These are phyloP conservation scores for Doris montereyensis DNA, from an alignment of 2,888 invertebrate genomes.

Conservation along the genomic window DNA sequence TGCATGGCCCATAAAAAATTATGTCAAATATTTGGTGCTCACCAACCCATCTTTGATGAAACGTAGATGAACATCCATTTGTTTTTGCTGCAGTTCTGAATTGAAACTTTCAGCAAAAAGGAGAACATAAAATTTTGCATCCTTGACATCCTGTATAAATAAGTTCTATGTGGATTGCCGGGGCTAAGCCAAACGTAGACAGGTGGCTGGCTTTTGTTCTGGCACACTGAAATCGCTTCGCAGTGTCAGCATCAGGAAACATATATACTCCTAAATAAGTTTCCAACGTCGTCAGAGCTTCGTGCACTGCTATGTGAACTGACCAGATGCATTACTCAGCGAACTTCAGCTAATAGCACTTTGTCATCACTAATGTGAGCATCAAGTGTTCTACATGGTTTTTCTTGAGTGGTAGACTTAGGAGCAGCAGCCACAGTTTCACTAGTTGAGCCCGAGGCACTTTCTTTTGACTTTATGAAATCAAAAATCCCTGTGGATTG, in stretches of 20 bases:
- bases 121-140: conserved; percentile 42
- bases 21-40: conserved; percentile 41
- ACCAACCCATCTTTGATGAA: conserved; percentile 43
- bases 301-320: not conserved
- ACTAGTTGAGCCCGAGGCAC: too few species aligned
- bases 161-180: not conserved
- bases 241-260: not conserved
- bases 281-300: not conserved
- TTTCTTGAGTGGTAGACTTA: too few species aligned
- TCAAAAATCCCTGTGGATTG: not conserved
- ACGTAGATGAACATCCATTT: conserved; percentile 47
- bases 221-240: not conserved
- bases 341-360: not conserved
- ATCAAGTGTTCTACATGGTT: not conserved
- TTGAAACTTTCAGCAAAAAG: conserved; percentile 48
- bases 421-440: too few species aligned
- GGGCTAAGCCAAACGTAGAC: not conserved
- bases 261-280: not conserved
- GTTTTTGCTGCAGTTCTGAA: conserved; percentile 46
- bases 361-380: not conserved
- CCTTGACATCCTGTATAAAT: not conserved
- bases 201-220: conserved; percentile 2
- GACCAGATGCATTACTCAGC: conserved; percentile 1
- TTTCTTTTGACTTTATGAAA: too few species aligned
- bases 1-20: conserved; percentile 45